Conservation (phyloP, 30 jellyfish, hydroid and myxozoan species). For the Aurelia coerulea region DNA sequence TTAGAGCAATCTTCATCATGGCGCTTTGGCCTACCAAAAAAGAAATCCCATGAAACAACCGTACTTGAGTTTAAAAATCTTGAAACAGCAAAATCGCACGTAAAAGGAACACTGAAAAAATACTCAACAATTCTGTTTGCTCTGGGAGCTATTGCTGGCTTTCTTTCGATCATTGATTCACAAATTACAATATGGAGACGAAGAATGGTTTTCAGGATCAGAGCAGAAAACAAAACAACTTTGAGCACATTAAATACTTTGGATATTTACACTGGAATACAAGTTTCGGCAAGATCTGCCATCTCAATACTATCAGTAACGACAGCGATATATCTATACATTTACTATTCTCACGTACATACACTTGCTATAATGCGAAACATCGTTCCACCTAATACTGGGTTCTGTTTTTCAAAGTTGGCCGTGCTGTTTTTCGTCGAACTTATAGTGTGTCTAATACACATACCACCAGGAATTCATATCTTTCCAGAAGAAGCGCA, state of each 20-base stretch:
- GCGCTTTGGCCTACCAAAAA: constrained; percentile 29
- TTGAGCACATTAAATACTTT: constrained; percentile 32
- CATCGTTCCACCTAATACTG: constrained; percentile 53
- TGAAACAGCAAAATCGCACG: constrained; percentile 86
- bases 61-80: constrained; percentile 69
- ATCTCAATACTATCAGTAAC: constrained; percentile 70
- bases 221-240: constrained; percentile 12
- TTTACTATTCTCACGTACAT: constrained; percentile 73
- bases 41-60: constrained; percentile 56
- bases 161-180: constrained; percentile 75
- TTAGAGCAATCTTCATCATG: constrained; percentile 38
- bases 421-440: constrained; percentile 55
- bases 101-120: constrained; percentile 61
- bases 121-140: constrained; percentile 86
- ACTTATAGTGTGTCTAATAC: constrained; percentile 67
- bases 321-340: constrained; percentile 60
- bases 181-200: constrained; percentile 79
- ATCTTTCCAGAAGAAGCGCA: constrained; percentile 83
- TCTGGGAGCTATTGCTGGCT: constrained; percentile 76
- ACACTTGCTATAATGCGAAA: constrained; percentile 67
- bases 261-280: constrained; percentile 71
- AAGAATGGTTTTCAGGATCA: constrained; percentile 1
- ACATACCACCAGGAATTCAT: constrained; percentile 86
- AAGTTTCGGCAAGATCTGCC: constrained; percentile 65
- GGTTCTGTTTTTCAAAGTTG: constrained; percentile 60